Conservation (phyloP, 2,888 invertebrate species). For the Ormia ochracea region DNA sequence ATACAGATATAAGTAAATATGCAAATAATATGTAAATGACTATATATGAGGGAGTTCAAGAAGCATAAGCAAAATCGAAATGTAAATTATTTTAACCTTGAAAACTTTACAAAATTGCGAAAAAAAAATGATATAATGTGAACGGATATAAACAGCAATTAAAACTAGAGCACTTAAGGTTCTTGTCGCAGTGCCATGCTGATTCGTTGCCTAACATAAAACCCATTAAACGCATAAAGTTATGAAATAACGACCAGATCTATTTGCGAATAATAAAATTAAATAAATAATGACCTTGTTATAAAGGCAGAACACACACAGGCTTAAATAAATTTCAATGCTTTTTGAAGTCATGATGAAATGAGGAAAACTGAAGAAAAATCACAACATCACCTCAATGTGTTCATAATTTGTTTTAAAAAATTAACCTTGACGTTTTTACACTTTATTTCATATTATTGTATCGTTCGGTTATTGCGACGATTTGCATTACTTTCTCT, state of each 20-base stretch:
- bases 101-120: constrained; percentile 3
- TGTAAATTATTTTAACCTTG: constrained; percentile 44
- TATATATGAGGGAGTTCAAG: neutral
- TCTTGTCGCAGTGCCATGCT: neutral
- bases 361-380: neutral
- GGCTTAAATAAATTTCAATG: neutral
- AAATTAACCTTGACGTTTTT: constrained; percentile 40
- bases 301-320: constrained; percentile 48
- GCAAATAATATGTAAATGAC: constrained; percentile 1
- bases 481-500: constrained; percentile 6
- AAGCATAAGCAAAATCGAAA: neutral
- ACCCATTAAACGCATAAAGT: constrained; percentile 30
- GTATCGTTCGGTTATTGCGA: constrained; percentile 18
- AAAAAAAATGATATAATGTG: constrained; percentile 2
- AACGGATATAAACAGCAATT: constrained; percentile 9
- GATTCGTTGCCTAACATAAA: neutral
- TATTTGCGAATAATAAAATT: neutral
- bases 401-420: constrained; percentile 23
- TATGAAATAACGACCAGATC: constrained; percentile 34
- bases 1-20: too few species aligned
- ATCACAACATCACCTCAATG: constrained; percentile 3
- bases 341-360: neutral
- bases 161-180: constrained; percentile 40
- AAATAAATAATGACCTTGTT: constrained; percentile 42
- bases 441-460: constrained; percentile 48